Evolutionary conservation across 2,797 vertebrate species (phyloP).

Genomic region (Onychomys torridus): DNA sequence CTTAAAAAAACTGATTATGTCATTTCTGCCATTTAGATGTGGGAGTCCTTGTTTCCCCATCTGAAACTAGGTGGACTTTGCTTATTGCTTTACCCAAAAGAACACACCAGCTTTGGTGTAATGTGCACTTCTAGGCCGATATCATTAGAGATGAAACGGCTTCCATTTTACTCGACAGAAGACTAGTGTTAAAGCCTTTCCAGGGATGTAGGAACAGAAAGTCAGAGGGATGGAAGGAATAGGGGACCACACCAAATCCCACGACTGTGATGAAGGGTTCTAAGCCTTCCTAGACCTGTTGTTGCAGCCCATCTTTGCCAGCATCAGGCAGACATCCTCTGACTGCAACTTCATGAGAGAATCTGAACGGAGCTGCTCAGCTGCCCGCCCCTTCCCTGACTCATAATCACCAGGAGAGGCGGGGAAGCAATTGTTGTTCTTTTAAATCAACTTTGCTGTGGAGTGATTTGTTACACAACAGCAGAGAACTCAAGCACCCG

Average conservation of each 20-base stretch:
- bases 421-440: slow-evolving; percentile 6
- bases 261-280: background rate
- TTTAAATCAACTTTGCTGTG: background rate
- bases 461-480: slow-evolving; percentile 19
- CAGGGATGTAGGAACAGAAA: background rate
- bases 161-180: background rate
- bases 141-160: background rate
- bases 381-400: background rate
- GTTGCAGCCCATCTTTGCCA: background rate
- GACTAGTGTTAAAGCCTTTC: background rate
- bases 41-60: background rate
- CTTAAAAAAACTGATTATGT: background rate
- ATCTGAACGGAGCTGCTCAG: background rate
- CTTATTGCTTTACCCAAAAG: background rate
- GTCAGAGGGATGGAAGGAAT: background rate
- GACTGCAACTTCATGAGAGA: background rate
- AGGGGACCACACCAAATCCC: background rate
- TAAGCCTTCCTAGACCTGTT: background rate
- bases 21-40: background rate
- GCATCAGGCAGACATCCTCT: background rate
- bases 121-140: background rate
- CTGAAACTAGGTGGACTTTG: background rate
- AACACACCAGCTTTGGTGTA: background rate
- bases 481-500: background rate
- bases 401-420: background rate